phyloP scores from a whole-genome alignment of 1,140 invertebrate species.

The Augochlora pura region DNA sequence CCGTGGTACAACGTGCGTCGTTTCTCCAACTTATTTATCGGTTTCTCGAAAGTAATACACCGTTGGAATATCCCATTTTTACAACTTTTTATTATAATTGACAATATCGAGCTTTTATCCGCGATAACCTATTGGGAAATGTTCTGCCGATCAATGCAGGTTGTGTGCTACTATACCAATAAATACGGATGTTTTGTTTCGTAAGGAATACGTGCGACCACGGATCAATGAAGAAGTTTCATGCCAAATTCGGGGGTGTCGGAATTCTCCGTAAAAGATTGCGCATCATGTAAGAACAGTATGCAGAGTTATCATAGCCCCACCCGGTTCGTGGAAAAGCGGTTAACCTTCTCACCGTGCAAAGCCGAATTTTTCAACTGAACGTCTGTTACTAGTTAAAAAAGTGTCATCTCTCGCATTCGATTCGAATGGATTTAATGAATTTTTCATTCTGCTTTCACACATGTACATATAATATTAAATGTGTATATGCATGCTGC shows the following conservation, averaged over 20 bases:
- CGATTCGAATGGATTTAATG: too few species aligned
- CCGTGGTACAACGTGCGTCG: not conserved
- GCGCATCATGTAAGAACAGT: slow-evolving; percentile 14
- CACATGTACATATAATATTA: too few species aligned
- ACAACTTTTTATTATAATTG: too few species aligned
- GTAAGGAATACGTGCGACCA: not conserved
- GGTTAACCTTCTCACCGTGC: slow-evolving; percentile 28
- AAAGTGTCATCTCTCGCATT: not conserved
- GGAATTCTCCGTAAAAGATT: not conserved
- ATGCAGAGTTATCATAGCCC: slow-evolving; percentile 39
- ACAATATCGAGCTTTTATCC: not conserved
- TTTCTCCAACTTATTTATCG: not conserved
- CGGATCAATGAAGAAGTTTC: not conserved
- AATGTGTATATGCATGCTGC: too few species aligned
- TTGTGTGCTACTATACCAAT: not conserved
- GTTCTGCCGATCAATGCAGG: not conserved
- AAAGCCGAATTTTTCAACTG: not conserved
- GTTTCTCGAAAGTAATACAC: not conserved
- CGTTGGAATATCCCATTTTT: not conserved
- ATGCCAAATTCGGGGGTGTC: not conserved
- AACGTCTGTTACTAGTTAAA: not conserved
- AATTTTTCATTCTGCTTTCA: too few species aligned
- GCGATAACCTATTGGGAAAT: not conserved
- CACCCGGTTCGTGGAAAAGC: slow-evolving; percentile 32
- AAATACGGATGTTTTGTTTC: not conserved